Base-by-base conservation (phyloP, 2,888 invertebrate species). In the Tinea semifulvella region DNA sequence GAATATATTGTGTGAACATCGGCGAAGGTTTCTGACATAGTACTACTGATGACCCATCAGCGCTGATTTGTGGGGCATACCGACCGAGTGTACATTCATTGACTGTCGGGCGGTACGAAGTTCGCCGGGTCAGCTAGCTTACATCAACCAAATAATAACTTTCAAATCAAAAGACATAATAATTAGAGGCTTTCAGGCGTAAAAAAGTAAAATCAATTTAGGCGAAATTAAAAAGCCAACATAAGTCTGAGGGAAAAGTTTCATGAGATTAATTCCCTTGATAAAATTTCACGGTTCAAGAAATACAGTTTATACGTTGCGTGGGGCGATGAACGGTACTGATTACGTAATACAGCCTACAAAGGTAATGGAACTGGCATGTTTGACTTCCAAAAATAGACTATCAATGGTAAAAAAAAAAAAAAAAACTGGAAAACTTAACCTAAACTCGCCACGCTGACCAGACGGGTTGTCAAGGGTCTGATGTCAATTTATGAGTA, bases 271-370 rank as follows among this genome's bases (percentile, higher is more conserved):
- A 79, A 79, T 79, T 76, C 75, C 72, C 72, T 75, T 77, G 80
- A 80, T 79, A 80, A 79, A 76, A 79, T 80, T 80, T 79, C 76
- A 79, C 77, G 76, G 77, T 75, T 79, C 73, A 70, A 75, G 76
- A 74, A 76, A 79, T 77, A 74, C 74, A 72, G 75, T 75, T 76
- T 38, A 80, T 77, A 76, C 75, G 76, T 74, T 72, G 73, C 76
- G 73, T 76, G 68, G 76, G 74, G 75, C 77, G 77, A 77, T 77
- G 73, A 77, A 69, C 76, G 77, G 64, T 72, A 72, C 79, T 77
- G 80, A 79, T 77, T 77, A 70, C 69, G 63, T 68, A 61, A 17
- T 40, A 22, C 22, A 40, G 40, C 31, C 13, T 2, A 13, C 4
- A n/a, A 31, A 31, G 11, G 13, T 31, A n/a, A 13, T 14, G 14